Evolutionary conservation across 2,888 invertebrate genomes (phyloP), one percentile per base, ranked within the genome.

Genomic region (Brenthis hecate): DNA sequence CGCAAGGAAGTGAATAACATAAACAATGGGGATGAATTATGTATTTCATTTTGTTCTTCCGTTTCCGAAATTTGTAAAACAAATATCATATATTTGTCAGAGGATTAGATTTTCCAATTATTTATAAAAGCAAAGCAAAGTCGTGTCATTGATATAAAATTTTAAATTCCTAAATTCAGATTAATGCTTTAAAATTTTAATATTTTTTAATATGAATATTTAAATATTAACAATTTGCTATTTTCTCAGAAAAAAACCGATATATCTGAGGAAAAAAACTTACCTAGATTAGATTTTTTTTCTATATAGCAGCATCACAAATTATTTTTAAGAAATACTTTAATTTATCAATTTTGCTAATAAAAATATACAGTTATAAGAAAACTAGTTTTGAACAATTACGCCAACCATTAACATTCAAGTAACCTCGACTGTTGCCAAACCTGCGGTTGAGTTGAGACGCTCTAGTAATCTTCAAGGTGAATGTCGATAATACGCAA

Each of bases 391-490:
- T 66, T 14, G 14, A 53, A 36, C 51, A 56, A 63, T 69, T 65
- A 67, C 56, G 56, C 58, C 67, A 28, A 57, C 69, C 67, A 77
- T 62, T 53, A 62, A 32, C 53, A 73, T 48, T 60, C 48, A 13
- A 50, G 76, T 76, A 78, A 74, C 88, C 87, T 87, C 81, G 80
- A 75, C 72, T 74, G 85, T 90, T 91, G 87, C 88, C 89, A 90
- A 91, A 89, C 82, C 82, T 83, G 87, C 82, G 87, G 87, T 86
- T 87, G 87, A 77, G 87, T 86, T 87, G 87, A 77, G 77, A 78
- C 87, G 91, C 87, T 90, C 91, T 86, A 88, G 77, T 89, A 84
- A 84, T 76, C 81, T 75, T 81, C 88, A 88, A 89, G 89, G 88
- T 80, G 79, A 85, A 81, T 80, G 78, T 71, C 78, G 75, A 76